A percentile compares a stretch with the other conserved stretches of the same genome.
phyloP scores from a whole-genome alignment of 1,140 invertebrate genomes.

The Xylocopa sonorina region DNA sequence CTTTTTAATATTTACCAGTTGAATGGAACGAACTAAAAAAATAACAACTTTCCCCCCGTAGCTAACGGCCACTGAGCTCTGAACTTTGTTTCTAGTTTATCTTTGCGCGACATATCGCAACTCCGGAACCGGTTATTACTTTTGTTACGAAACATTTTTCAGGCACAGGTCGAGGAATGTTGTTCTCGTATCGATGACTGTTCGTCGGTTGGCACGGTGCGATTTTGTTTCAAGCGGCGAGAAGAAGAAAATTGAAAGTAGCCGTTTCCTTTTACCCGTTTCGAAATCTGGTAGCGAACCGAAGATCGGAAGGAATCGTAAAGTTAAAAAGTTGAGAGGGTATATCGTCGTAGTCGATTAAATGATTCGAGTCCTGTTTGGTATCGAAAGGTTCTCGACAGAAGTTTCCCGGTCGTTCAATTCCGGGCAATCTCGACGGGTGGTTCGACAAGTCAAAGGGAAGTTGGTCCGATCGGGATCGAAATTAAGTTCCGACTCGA shows the following conservation, averaged over 20 bases:
- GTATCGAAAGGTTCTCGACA: constrained; percentile 37
- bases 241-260: neutral
- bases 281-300: neutral
- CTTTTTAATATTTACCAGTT: no score
- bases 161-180: no score
- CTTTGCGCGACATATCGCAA: neutral
- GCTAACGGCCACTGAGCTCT: neutral
- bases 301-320: constrained; percentile 29
- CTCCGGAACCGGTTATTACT: neutral
- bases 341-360: constrained; percentile 57
- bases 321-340: constrained; percentile 41
- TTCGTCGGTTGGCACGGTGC: no score
- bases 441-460: constrained; percentile 49
- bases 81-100: neutral
- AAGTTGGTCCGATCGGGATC: constrained; percentile 32
- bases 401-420: constrained; percentile 56
- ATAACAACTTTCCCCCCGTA: neutral
- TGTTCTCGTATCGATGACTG: no score
- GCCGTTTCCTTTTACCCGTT: no score
- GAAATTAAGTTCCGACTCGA: constrained; percentile 49
- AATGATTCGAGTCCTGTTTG: constrained; percentile 52
- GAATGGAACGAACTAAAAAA: neutral
- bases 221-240: neutral
- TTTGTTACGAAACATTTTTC: no score
- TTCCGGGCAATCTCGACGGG: constrained; percentile 55